Evolutionary conservation across 1,140 invertebrate species (phyloP).

Genomic region (Brachionus plicatilis): DNA sequence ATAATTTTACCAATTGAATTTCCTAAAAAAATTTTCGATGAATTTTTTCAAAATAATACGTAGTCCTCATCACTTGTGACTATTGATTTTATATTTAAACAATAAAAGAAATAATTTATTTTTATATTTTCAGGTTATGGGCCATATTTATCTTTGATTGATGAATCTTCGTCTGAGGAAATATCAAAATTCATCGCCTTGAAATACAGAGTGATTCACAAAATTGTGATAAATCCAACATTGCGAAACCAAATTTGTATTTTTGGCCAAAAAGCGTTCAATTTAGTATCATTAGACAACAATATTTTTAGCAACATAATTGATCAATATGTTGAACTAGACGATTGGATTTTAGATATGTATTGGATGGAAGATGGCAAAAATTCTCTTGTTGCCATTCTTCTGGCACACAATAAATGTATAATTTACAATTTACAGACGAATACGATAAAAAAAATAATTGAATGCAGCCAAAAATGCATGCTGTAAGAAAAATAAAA

Average conservation of each 20-base stretch:
- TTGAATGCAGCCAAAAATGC: slow-evolving; percentile 26
- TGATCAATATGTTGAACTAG: neutral
- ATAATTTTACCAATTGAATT: no score
- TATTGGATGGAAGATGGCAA: neutral
- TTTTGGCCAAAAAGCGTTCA: slow-evolving; percentile 38
- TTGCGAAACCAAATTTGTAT: slow-evolving; percentile 1
- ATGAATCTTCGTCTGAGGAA: neutral
- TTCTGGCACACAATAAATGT: slow-evolving; percentile 1
- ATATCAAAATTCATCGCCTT: slow-evolving; percentile 1
- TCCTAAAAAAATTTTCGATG: no score
- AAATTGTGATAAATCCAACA: neutral
- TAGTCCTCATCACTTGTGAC: neutral
- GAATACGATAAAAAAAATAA: neutral
- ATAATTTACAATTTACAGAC: neutral
- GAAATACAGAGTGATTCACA: slow-evolving; percentile 33
- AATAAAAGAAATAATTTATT: neutral
- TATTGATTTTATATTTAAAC: no score
- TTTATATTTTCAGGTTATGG: neutral
- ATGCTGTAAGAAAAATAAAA: neutral
- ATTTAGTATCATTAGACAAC: neutral
- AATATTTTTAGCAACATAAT: neutral
- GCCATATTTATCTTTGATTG: slow-evolving; percentile 1
- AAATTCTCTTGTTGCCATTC: neutral
- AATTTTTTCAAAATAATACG: no score
- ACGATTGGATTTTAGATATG: slow-evolving; percentile 34